phyloP scores from a whole-genome alignment of 1,140 invertebrate genomes.

The Hylaeus volcanicus region DNA sequence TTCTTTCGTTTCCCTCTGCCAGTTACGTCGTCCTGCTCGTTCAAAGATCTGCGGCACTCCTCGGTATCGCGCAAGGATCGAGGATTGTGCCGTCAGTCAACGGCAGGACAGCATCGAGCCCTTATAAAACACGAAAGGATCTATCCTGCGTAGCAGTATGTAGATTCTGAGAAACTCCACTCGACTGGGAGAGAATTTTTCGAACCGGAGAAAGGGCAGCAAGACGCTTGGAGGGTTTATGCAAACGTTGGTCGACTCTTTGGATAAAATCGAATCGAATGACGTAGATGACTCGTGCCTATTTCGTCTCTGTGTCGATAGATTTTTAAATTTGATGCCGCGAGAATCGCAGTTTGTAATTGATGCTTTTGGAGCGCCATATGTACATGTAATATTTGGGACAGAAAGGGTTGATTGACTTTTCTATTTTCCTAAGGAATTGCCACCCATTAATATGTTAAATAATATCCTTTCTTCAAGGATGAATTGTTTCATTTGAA shows the following conservation, averaged over 20 bases:
- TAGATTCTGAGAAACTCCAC: conserved; percentile 60
- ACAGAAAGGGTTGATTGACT: no score
- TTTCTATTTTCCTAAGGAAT: no score
- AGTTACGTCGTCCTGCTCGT: conserved; percentile 53
- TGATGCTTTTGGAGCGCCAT: no score
- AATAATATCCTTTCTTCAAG: no score
- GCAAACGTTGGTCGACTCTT: conserved; percentile 21
- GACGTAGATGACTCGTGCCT: no score
- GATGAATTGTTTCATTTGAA: no score
- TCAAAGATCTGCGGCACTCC: conserved; percentile 54
- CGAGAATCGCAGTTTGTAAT: no score
- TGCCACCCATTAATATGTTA: no score
- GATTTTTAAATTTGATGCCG: no score
- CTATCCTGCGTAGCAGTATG: conserved; percentile 62
- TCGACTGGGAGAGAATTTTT: conserved; percentile 38
- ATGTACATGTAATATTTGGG: no score
- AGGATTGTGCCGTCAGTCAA: conserved; percentile 78
- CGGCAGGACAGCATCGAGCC: conserved; percentile 56
- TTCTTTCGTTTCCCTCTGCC: conserved; percentile 53
- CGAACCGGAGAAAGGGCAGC: not conserved
- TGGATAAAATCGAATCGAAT: not conserved
- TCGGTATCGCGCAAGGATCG: conserved; percentile 70
- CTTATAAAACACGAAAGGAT: conserved; percentile 68
- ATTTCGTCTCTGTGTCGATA: no score
- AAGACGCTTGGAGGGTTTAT: not conserved